Base-by-base conservation (phyloP, 2,797 vertebrate species). In the Onychomys leucogaster region DNA sequence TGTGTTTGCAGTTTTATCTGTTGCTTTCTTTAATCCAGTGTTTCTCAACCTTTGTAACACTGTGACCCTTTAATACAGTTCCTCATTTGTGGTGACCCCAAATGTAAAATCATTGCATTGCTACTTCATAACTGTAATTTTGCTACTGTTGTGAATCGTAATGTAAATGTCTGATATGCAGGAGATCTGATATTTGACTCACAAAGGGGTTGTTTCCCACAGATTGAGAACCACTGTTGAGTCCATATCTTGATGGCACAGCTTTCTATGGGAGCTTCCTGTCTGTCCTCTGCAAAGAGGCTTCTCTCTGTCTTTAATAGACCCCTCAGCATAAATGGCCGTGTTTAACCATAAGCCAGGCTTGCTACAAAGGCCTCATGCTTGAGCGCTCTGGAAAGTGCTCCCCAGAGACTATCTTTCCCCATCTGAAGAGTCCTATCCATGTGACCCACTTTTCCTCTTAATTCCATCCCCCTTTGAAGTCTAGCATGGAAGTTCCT, bases 401-500 rank as follows among this genome's bases (percentile, higher is more conserved):
- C 19, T 89, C 69, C 89, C 69, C 57, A 13, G 12, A 46, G 92
- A 83, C 76, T 25, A 11, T 78, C 85, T 90, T 94, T 84, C 73
- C 63, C 92, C 75, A 90, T 95, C 90, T 96, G 95, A 73, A 94
- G 90, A 73, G 41, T 90, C 67, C 29, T 91, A 57, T 94, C n/a
- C 59, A 59, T 93, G 91, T 96, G 95, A 93, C 86, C 97, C 95
- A 95, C 65, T 96, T 97, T 96, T 41, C 84, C 57, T 87, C 89
- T 94, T 92, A 94, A 69, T 96, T 94, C 86, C 27, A 63, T 91
- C 76, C 76, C 49, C 55, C 73, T 98, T 98, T 97, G 96, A 98
- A 97, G 96, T 95, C 57, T 75, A 89, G 0, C 65, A 10, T 92
- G 41, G 65, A 94, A 92, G 46, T 96, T 97, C 90, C 83, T 96